Percentiles rank a stretch among this genome's conserved stretches.
phyloP scores from a whole-genome alignment of 2,888 invertebrate genomes.

The Melinaea marsaeus region DNA sequence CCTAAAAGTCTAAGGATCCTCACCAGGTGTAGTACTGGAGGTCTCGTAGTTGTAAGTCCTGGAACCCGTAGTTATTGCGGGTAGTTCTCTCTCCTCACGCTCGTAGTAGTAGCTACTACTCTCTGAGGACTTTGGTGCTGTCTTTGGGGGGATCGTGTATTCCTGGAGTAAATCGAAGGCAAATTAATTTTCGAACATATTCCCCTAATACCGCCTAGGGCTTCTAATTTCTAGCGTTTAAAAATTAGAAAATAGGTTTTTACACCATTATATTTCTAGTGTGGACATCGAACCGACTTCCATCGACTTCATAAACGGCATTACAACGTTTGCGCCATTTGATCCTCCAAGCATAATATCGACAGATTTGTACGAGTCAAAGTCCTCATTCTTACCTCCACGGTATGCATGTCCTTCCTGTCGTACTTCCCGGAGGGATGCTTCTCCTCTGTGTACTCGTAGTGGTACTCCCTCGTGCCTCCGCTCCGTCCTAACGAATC shows the following conservation, averaged over 20 bases:
- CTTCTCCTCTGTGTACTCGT: slow-evolving; percentile 73
- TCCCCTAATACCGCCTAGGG: too few relatives aligned
- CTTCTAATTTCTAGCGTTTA: too few relatives aligned
- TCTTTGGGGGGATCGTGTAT: slow-evolving; percentile 63
- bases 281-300: too few relatives aligned
- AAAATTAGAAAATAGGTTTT: neutral
- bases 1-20: slow-evolving; percentile 5
- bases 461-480: slow-evolving; percentile 68
- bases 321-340: too few relatives aligned
- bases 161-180: slow-evolving; percentile 48
- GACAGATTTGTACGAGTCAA: too few relatives aligned
- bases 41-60: slow-evolving; percentile 67
- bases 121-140: slow-evolving; percentile 57
- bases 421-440: slow-evolving; percentile 71
- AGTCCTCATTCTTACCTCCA: slow-evolving; percentile 48
- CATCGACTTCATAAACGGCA: too few relatives aligned
- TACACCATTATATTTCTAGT: too few relatives aligned
- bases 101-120: slow-evolving; percentile 66
- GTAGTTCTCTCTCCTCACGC: slow-evolving; percentile 62
- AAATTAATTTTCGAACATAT: neutral
- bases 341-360: too few relatives aligned
- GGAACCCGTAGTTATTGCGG: slow-evolving; percentile 55
- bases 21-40: slow-evolving; percentile 60
- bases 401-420: slow-evolving; percentile 68
- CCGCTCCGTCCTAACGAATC: slow-evolving; percentile 56